phyloP scores from a whole-genome alignment of 2,888 invertebrate species.

The Trissolcus japonicus region DNA sequence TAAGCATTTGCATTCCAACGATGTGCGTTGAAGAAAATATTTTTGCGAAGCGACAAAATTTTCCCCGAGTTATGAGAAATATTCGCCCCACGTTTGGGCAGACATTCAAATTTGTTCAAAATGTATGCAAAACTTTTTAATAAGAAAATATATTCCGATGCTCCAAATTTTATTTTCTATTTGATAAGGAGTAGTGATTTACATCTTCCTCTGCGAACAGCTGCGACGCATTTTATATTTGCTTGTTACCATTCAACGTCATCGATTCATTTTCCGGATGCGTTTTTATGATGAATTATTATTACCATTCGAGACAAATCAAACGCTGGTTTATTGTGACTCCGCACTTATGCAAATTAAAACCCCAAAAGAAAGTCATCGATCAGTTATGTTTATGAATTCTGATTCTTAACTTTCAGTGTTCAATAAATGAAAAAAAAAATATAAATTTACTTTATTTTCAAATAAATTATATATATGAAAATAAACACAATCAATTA shows the following conservation, averaged over 20 bases:
- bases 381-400: not conserved
- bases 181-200: no score
- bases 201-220: no score
- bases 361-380: not conserved
- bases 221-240: no score
- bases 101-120: not conserved
- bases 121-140: constrained; percentile 4
- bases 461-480: not conserved
- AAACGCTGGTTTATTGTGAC: not conserved
- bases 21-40: no score
- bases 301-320: not conserved
- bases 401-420: not conserved
- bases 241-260: no score
- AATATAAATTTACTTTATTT: not conserved
- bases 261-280: not conserved
- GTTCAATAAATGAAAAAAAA: not conserved
- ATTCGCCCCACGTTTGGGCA: no score
- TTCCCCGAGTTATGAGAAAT: no score
- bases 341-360: not conserved
- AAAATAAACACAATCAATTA: not conserved
- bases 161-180: no score
- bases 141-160: constrained; percentile 12
- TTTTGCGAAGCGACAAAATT: no score
- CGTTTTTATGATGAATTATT: not conserved
- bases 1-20: no score